Conservation (phyloP, 2,113 vertebrate genomes). For the Smithornis capensis region DNA sequence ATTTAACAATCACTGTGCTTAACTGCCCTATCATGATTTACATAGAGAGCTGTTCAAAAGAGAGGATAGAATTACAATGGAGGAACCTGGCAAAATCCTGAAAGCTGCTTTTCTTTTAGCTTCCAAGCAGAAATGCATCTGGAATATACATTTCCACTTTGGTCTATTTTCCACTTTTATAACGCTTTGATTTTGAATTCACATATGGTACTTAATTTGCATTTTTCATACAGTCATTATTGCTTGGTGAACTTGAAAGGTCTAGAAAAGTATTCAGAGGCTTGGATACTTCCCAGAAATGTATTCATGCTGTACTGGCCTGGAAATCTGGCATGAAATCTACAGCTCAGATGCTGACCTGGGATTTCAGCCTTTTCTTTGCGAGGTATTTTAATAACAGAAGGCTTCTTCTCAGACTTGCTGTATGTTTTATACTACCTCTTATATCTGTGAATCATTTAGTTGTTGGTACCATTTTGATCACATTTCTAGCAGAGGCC, state of each 20-base stretch:
- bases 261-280: conserved; percentile 46
- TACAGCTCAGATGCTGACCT: background rate
- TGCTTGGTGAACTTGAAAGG: conserved; percentile 51
- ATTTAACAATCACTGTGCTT: conserved; percentile 17
- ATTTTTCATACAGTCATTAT: conserved; percentile 47
- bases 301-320: conserved; percentile 16
- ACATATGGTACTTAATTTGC: conserved; percentile 49
- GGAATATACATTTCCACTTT: conserved; percentile 31
- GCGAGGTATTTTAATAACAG: background rate
- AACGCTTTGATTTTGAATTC: conserved; percentile 43
- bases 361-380: background rate
- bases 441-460: background rate
- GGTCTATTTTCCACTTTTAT: too few species aligned
- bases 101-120: conserved; percentile 14
- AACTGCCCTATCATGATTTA: conserved; percentile 32
- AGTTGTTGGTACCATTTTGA: background rate
- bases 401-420: background rate
- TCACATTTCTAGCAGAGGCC: background rate
- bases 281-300: conserved; percentile 50
- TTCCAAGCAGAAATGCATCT: conserved; percentile 36
- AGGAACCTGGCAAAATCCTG: conserved; percentile 49
- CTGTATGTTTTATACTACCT: background rate
- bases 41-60: background rate
- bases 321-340: conserved; percentile 26
- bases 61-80: conserved; percentile 11